phyloP scores from a whole-genome alignment of 2,113 vertebrate species.

The Eptesicus fuscus region DNA sequence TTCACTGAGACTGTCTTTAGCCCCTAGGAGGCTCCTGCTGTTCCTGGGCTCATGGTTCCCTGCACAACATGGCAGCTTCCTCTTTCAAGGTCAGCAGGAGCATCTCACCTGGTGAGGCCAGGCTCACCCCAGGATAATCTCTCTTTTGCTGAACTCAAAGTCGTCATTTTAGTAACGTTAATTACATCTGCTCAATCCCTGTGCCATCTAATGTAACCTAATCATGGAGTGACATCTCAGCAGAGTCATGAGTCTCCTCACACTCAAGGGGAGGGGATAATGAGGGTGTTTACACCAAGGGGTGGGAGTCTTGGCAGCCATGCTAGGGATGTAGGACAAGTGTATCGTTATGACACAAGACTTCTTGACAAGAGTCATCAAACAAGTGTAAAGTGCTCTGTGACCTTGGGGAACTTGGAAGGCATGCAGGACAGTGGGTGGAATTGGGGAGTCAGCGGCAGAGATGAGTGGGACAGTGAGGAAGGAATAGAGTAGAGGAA shows the following conservation, averaged over 20 bases:
- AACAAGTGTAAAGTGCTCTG: neutral
- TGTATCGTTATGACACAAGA: neutral
- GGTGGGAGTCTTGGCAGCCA: neutral
- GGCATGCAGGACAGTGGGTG: neutral
- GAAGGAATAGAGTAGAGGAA: too few relatives aligned
- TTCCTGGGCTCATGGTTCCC: neutral
- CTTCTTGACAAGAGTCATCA: neutral
- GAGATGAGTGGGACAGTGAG: neutral
- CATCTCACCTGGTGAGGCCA: neutral
- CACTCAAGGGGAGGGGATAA: neutral
- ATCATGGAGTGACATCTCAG: neutral
- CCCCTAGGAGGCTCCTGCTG: neutral
- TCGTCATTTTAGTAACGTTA: neutral
- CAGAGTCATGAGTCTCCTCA: neutral
- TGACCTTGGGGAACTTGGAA: neutral
- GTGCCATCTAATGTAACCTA: neutral
- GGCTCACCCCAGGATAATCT: neutral
- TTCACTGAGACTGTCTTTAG: neutral
- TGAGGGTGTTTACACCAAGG: accelerated
- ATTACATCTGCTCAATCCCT: neutral
- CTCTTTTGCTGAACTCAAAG: neutral
- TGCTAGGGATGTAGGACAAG: neutral
- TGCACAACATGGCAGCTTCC: neutral
- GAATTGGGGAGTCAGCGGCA: neutral
- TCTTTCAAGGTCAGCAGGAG: neutral